Conservation (phyloP, 1,140 invertebrate genomes). For the Drosophila burlai region DNA sequence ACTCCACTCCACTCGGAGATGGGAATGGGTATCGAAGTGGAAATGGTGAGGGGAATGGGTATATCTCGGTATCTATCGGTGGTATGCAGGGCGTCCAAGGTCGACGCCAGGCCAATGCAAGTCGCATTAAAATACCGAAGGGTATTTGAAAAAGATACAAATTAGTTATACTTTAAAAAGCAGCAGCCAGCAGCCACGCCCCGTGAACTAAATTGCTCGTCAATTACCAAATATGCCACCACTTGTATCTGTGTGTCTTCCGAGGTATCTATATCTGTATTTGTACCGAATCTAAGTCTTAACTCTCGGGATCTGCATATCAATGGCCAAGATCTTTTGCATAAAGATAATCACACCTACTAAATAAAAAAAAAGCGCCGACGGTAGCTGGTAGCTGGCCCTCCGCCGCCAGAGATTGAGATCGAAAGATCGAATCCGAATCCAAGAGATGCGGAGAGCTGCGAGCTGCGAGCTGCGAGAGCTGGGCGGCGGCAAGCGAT, state of each 20-base stretch:
- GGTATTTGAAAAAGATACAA: conserved; percentile 50
- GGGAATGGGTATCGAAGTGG: neutral
- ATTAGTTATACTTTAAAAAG: conserved; percentile 14
- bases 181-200: conserved; percentile 14
- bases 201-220: conserved; percentile 39
- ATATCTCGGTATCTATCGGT: neutral
- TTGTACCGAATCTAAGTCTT: neutral
- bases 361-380: conserved; percentile 63
- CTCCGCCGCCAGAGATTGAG: conserved; percentile 8
- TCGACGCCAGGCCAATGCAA: conserved; percentile 52
- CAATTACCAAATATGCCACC: conserved; percentile 30
- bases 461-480: neutral
- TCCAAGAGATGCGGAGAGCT: neutral
- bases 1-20: conserved; percentile 29
- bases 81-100: conserved; percentile 46
- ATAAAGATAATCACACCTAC: conserved; percentile 83
- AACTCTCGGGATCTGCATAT: conserved; percentile 60
- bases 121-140: conserved; percentile 71
- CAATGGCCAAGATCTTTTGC: conserved; percentile 70
- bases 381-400: conserved; percentile 28
- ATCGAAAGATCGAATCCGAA: conserved; percentile 15
- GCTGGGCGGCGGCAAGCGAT: conserved; percentile 16
- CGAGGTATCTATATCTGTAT: neutral
- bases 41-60: neutral
- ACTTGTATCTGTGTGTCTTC: neutral